phyloP scores from a whole-genome alignment of 1,140 invertebrate species.

The Antheraea mylitta region DNA sequence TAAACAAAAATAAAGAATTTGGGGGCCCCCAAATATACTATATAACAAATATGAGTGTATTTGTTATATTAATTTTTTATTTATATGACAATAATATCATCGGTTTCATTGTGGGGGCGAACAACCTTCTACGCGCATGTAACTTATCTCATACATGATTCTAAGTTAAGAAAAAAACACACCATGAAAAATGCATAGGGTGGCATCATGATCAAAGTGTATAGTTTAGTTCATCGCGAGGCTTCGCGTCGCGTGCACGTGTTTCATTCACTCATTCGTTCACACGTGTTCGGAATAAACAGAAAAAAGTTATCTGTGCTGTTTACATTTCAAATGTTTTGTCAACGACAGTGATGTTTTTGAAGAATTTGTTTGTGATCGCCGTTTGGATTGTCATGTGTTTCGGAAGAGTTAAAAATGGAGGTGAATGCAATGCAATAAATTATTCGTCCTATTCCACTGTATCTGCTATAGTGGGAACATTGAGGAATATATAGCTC shows the following conservation, averaged over 20 bases:
- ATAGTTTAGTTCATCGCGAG: neutral
- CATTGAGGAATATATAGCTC: too few species aligned
- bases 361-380: slow-evolving; percentile 42
- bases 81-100: neutral
- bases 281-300: slow-evolving; percentile 1
- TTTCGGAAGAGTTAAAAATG: slow-evolving; percentile 51
- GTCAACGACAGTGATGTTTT: slow-evolving; percentile 47
- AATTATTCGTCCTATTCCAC: too few species aligned
- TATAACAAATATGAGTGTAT: too few species aligned
- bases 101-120: neutral
- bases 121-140: neutral
- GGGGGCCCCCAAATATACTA: too few species aligned
- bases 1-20: too few species aligned
- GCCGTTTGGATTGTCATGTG: slow-evolving; percentile 40
- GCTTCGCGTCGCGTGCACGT: slow-evolving; percentile 1
- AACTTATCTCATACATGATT: neutral
- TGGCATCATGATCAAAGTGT: neutral
- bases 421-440: slow-evolving; percentile 32
- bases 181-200: slow-evolving; percentile 8
- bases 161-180: neutral
- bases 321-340: slow-evolving; percentile 5
- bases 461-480: too few species aligned
- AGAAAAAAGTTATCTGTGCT: neutral
- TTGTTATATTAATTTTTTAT: too few species aligned
- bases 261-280: neutral